Percentiles rank a stretch among this genome's conserved stretches.
These are phyloP conservation scores for Pygoscelis antarcticus DNA, from an alignment of 2,113 vertebrate species.

Conservation along the genomic window DNA sequence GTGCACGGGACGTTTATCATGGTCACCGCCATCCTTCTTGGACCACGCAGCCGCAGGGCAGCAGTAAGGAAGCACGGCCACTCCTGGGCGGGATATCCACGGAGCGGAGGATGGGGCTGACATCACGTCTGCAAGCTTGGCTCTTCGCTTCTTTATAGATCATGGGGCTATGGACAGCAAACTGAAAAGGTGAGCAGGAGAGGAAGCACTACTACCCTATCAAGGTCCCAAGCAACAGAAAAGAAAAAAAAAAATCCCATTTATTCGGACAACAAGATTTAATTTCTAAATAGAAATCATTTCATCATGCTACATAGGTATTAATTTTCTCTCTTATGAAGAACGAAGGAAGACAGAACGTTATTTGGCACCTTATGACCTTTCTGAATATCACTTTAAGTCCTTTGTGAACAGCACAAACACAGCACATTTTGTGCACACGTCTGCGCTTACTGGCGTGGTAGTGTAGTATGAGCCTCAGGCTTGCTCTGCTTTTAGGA, in stretches of 20 bases:
- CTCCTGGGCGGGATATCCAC: not conserved
- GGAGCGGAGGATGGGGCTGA: not conserved
- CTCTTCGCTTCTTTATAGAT: not conserved
- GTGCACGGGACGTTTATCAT: not conserved
- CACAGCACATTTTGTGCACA: fast-evolving
- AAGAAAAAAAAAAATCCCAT: not conserved
- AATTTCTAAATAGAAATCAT: not conserved
- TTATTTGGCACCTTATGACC: not conserved
- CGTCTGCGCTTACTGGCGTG: too few species aligned
- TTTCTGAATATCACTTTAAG: not conserved
- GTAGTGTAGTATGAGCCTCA: fast-evolving
- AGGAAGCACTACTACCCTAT: not conserved
- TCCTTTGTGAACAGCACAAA: not conserved
- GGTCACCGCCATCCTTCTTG: not conserved
- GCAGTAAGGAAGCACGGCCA: not conserved
- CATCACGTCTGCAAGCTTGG: not conserved
- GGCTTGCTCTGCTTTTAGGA: not conserved
- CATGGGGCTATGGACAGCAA: not conserved
- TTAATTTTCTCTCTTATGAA: not conserved
- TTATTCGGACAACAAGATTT: not conserved
- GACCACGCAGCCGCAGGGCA: fast-evolving
- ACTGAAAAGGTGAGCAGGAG: not conserved
- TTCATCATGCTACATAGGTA: not conserved
- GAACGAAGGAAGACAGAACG: not conserved
- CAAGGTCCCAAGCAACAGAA: not conserved